Conservation (phyloP, 2,888 invertebrate species). For the Volucella zonaria region DNA sequence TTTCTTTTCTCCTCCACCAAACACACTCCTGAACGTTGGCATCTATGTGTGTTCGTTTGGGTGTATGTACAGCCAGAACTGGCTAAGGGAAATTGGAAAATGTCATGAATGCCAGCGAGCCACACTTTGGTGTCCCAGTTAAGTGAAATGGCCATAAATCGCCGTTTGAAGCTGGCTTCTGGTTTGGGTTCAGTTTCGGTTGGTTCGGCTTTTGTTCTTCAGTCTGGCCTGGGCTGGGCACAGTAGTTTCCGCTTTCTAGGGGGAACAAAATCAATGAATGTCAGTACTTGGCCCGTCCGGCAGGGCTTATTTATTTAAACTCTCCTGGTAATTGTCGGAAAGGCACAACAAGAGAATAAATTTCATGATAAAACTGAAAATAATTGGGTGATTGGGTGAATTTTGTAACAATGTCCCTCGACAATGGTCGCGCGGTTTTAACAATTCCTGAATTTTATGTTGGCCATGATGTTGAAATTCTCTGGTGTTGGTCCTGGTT, state of each 20-base stretch:
- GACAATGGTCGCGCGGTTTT: slow-evolving; percentile 34
- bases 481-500: too few species aligned
- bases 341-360: slow-evolving; percentile 66
- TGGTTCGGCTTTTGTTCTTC: slow-evolving; percentile 22
- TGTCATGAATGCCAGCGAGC: slow-evolving; percentile 56
- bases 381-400: slow-evolving; percentile 68
- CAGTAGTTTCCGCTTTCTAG: slow-evolving; percentile 5
- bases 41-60: too few species aligned
- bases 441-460: slow-evolving; percentile 13
- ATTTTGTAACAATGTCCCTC: slow-evolving; percentile 35
- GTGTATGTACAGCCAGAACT: not conserved
- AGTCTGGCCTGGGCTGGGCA: not conserved
- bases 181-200: not conserved
- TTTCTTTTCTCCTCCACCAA: not conserved
- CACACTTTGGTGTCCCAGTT: slow-evolving; percentile 68
- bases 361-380: slow-evolving; percentile 70
- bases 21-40: not conserved
- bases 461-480: too few species aligned
- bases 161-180: slow-evolving; percentile 19
- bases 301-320: slow-evolving; percentile 67
- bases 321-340: slow-evolving; percentile 66
- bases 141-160: slow-evolving; percentile 71
- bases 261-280: slow-evolving; percentile 55
- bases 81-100: slow-evolving; percentile 63
- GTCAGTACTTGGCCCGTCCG: slow-evolving; percentile 51